Percentiles rank a stretch among this genome's conserved stretches.
phyloP scores from a whole-genome alignment of 2,113 vertebrate genomes.

The Pluvialis apricaria region DNA sequence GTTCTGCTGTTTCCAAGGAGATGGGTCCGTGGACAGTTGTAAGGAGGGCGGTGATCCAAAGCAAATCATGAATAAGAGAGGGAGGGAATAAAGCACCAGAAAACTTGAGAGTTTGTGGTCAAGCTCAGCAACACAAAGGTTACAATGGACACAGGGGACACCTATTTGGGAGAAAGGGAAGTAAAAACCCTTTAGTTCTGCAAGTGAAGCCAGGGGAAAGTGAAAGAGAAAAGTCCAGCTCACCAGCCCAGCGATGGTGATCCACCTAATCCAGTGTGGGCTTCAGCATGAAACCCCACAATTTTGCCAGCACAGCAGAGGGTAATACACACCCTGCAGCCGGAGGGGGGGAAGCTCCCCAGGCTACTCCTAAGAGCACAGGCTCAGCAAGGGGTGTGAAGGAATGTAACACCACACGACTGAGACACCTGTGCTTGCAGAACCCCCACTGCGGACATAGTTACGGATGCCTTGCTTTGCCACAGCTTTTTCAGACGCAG shows the following conservation, averaged over 20 bases:
- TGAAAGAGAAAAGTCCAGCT: background rate
- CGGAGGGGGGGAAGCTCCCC: background rate
- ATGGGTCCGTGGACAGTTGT: background rate
- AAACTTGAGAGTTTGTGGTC: background rate
- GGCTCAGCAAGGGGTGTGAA: background rate
- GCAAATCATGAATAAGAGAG: background rate
- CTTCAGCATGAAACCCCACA: background rate
- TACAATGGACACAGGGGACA: background rate
- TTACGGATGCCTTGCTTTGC: background rate
- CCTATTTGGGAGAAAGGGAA: background rate
- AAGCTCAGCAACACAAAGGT: background rate
- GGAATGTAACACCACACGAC: background rate
- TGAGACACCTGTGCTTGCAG: background rate
- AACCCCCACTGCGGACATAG: background rate
- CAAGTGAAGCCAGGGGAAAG: background rate
- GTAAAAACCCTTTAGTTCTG: background rate
- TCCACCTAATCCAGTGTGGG: background rate
- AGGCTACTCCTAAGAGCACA: background rate
- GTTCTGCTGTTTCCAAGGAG: conserved; percentile 31
- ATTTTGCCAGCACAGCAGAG: background rate
- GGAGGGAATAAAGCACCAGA: conserved; percentile 1
- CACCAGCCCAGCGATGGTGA: background rate
- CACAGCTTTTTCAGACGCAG: background rate
- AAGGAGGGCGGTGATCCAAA: background rate
- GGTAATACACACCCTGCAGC: background rate